Evolutionary conservation across 2,113 vertebrate genomes (phyloP).

Genomic region (Tautogolabrus adspersus): DNA sequence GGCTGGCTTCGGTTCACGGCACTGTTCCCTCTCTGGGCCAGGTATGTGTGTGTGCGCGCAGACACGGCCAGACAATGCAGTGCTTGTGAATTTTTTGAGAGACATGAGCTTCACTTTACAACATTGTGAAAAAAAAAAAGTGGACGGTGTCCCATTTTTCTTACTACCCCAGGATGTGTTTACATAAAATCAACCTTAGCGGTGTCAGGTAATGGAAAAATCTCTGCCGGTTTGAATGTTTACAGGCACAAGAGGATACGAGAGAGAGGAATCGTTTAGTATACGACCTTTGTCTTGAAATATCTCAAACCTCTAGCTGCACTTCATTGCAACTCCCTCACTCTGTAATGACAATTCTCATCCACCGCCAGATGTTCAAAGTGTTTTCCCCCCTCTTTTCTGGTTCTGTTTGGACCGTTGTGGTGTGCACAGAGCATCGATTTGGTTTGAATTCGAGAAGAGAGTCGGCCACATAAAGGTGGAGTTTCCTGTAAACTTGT

Average conservation of each 20-base stretch:
- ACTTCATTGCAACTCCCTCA: constrained; percentile 26
- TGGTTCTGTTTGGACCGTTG: constrained; percentile 21
- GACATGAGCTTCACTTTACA: constrained; percentile 18
- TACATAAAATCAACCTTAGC: constrained; percentile 53
- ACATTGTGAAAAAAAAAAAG: constrained; percentile 10
- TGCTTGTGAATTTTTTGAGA: constrained; percentile 27
- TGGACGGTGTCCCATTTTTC: constrained; percentile 31
- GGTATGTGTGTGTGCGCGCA: constrained; percentile 15
- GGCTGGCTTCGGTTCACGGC: constrained; percentile 47
- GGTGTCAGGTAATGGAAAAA: constrained; percentile 66
- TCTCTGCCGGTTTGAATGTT: constrained; percentile 44
- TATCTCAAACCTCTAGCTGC: constrained; percentile 46
- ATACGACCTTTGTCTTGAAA: constrained; percentile 63
- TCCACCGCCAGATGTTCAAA: constrained; percentile 53
- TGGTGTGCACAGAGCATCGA: not conserved
- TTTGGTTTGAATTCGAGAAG: constrained; percentile 20
- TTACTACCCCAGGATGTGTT: constrained; percentile 47
- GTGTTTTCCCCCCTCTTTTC: not conserved
- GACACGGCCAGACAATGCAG: constrained; percentile 33
- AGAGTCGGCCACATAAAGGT: constrained; percentile 38
- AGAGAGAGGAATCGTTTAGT: constrained; percentile 33
- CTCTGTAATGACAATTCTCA: constrained; percentile 21
- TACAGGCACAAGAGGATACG: constrained; percentile 54
- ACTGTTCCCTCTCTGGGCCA: constrained; percentile 18
- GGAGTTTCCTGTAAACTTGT: constrained; percentile 41